Base-by-base conservation (phyloP, 2,113 vertebrate genomes). In the Chloebia gouldiae region DNA sequence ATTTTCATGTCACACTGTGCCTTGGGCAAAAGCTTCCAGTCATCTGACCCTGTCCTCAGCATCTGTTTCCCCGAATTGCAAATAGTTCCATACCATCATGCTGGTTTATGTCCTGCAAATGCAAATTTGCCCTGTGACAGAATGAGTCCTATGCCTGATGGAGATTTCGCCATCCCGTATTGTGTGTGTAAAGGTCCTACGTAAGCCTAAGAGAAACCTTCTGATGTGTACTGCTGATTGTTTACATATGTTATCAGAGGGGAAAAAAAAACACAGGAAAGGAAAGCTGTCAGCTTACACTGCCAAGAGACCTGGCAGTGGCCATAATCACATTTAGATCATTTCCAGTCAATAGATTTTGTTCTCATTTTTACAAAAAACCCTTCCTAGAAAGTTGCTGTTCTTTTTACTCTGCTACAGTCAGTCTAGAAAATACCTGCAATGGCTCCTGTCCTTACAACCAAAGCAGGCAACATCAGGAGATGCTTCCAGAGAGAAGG, bases 341-440 rank as follows among this genome's bases (percentile, higher is more conserved):
- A 86, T 87, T 97, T 97, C 90, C 94, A 96, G 94, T 92, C 92
- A 96, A 83, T 81, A 92, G 71, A 40, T 42, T 93, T 88, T 92
- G 90, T 93, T 87, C 78, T 91, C 25, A 3, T 90, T 93, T 68
- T 9, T 4, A 9, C 14, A 60, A 16, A 49, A 91, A 56, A 4
- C 7, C 19, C 78, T 94, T 95, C 91, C 81, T 95, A 92, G 88
- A 93, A 96, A 96, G 89, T 93, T 92, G 54, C 47, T 72, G 31
- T 79, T 80, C 21, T 78, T 92, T 95, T 91, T 96, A 83, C 86
- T 96, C 17, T n/a, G n/a, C 86, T 57, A n/a, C 10, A 20, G 2
- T 45, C n/a, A 33, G 60, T 66, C 22, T 63, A 37, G 47, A 75
- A 45, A 90, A 44, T 47, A 73, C 13, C 49, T 73, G 56, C 42